Percentiles rank a stretch among this genome's conserved stretches.
These are phyloP conservation scores for Notamacropus eugenii DNA, from an alignment of 2,797 vertebrate species.

Conservation along the genomic window DNA sequence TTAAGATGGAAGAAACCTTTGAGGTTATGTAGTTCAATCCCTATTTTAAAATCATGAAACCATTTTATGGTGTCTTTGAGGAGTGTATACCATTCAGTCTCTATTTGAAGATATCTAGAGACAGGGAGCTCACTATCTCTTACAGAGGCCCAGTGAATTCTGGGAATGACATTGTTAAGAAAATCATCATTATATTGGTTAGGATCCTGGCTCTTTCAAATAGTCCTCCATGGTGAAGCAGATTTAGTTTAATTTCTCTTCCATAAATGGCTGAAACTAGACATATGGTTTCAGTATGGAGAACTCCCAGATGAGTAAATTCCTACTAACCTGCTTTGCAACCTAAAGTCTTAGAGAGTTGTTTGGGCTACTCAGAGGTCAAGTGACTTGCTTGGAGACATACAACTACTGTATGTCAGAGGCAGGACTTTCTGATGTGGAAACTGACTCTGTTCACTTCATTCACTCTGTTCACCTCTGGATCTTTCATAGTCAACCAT, in stretches of 20 bases:
- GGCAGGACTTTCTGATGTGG: neutral
- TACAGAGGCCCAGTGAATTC: neutral
- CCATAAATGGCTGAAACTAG: neutral
- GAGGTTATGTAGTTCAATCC: neutral
- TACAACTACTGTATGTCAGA: neutral
- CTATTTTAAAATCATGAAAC: neutral
- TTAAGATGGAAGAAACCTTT: neutral
- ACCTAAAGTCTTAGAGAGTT: neutral
- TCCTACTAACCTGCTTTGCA: neutral
- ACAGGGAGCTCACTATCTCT: neutral
- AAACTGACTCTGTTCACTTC: neutral
- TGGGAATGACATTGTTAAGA: neutral
- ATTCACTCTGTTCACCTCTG: neutral
- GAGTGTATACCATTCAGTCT: neutral
- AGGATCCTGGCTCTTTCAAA: neutral
- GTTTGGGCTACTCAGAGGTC: neutral
- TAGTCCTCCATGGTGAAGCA: neutral
- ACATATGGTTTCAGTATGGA: neutral
- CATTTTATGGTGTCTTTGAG: neutral
- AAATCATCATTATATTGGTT: neutral
- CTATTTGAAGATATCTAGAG: neutral
- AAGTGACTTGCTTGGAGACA: neutral
- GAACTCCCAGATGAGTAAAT: neutral
- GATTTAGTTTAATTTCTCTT: neutral
- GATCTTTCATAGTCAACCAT: neutral